Conservation (phyloP, 1,140 invertebrate genomes). For the Drosophila arizonae region DNA sequence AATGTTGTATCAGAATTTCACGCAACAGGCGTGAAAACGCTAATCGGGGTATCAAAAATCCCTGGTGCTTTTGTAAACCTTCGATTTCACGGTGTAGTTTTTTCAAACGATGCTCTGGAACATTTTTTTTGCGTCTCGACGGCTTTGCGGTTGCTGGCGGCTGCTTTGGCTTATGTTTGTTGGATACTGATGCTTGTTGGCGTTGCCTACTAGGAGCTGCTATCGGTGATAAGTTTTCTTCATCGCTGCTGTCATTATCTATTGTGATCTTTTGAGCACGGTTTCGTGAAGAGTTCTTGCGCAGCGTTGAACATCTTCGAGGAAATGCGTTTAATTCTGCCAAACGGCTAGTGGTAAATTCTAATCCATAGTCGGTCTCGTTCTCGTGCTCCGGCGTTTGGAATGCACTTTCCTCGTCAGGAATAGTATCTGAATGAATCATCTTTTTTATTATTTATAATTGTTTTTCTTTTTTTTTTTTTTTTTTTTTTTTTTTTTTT, state of each 20-base stretch:
- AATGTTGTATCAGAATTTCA: constrained; percentile 52
- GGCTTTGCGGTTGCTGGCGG: neutral
- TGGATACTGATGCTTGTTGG: neutral
- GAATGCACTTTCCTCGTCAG: constrained; percentile 33
- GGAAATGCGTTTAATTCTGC: no score
- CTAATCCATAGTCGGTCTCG: constrained; percentile 64
- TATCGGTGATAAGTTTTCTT: constrained; percentile 36
- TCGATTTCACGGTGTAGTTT: constrained; percentile 38
- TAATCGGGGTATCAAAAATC: constrained; percentile 61
- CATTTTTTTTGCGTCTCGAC: constrained; percentile 35
- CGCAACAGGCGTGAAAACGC: constrained; percentile 76
- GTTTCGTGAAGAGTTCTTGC: constrained; percentile 5
- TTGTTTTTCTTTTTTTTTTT: neutral
- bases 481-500: neutral
- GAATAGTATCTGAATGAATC: neutral
- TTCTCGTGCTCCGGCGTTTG: constrained; percentile 32
- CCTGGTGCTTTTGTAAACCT: neutral
- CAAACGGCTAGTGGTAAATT: constrained; percentile 50
- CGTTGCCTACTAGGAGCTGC: neutral
- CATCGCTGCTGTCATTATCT: constrained; percentile 14
- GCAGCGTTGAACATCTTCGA: constrained; percentile 39
- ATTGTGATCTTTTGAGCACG: neutral
- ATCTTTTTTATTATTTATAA: no score
- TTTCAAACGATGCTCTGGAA: constrained; percentile 7
- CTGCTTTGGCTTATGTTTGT: neutral